phyloP scores from a whole-genome alignment of 2,113 vertebrate genomes.

The Bos indicus region DNA sequence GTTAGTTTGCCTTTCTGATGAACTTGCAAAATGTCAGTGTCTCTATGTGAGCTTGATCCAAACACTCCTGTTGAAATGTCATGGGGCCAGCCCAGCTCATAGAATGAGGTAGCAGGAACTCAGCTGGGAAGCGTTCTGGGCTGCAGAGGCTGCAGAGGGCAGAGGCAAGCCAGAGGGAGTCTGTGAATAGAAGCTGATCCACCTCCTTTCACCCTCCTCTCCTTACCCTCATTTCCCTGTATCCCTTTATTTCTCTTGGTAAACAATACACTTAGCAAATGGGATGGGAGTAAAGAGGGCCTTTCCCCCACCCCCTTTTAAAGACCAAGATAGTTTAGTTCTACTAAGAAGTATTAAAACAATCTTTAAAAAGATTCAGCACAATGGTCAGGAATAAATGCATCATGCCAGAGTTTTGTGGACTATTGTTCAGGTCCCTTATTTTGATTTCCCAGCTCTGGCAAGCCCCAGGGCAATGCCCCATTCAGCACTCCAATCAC shows the following conservation, averaged over 20 bases:
- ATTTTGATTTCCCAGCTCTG: background rate
- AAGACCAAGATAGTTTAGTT: background rate
- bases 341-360: background rate
- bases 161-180: background rate
- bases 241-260: background rate
- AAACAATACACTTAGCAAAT: background rate
- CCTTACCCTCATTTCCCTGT: background rate
- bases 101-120: background rate
- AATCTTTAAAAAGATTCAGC: background rate
- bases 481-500: background rate
- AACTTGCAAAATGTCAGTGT: conserved; percentile 23
- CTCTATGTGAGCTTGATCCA: background rate
- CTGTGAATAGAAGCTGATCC: background rate
- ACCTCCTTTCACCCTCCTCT: background rate
- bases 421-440: background rate
- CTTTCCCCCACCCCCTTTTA: background rate
- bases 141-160: background rate
- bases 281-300: too few relatives aligned
- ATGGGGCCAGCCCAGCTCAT: background rate
- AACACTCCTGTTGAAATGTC: conserved; percentile 9
- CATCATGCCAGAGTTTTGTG: background rate
- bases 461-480: background rate
- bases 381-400: background rate
- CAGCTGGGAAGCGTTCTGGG: background rate
- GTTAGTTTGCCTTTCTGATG: conserved; percentile 22